phyloP scores from a whole-genome alignment of 2,888 invertebrate genomes.

The Exocentrus adspersus region DNA sequence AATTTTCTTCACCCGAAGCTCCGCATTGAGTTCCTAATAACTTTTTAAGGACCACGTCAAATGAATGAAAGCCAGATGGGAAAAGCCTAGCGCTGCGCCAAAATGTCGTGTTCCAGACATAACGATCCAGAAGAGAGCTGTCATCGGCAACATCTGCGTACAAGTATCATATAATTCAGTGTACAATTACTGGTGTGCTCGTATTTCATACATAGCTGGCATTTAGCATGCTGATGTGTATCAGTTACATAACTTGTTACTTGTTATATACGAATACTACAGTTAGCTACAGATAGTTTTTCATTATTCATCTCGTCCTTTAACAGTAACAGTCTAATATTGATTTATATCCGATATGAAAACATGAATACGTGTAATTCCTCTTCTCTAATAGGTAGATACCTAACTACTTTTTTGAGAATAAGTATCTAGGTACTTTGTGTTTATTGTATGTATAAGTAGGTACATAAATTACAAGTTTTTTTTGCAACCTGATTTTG shows the following conservation, averaged over 20 bases:
- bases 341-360: no score
- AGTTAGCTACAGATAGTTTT: slow-evolving; percentile 7
- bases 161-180: slow-evolving; percentile 18
- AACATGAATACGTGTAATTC: no score
- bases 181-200: slow-evolving; percentile 19
- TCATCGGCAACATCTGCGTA: slow-evolving; percentile 24
- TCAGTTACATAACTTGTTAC: slow-evolving; percentile 10
- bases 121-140: slow-evolving; percentile 22
- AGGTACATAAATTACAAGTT: no score
- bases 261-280: no score
- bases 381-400: no score
- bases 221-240: slow-evolving; percentile 11
- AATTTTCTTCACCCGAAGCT: slow-evolving; percentile 5
- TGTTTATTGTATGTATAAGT: no score
- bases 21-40: slow-evolving; percentile 4
- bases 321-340: no score
- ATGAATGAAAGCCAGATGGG: slow-evolving; percentile 11
- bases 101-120: slow-evolving; percentile 21
- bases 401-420: no score
- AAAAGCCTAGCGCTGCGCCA: slow-evolving; percentile 17
- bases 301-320: slow-evolving; percentile 5
- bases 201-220: slow-evolving; percentile 16
- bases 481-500: no score
- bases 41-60: slow-evolving; percentile 9
- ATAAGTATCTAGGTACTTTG: no score